These are phyloP conservation scores for Apocrypta bakeri DNA, from an alignment of 1,140 invertebrate genomes.

Conservation along the genomic window DNA sequence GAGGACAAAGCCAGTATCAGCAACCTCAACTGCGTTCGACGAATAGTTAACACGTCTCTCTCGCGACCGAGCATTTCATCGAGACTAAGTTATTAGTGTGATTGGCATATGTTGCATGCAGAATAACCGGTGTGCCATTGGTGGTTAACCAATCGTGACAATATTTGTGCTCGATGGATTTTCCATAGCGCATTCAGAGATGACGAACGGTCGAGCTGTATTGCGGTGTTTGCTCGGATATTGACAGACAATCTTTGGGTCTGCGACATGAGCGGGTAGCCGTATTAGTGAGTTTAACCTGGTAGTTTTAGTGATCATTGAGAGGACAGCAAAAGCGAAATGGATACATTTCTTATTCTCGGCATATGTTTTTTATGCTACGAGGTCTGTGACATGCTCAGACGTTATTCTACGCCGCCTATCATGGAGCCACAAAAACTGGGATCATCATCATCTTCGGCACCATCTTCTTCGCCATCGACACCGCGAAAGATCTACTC, in stretches of 20 bases:
- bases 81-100: neutral
- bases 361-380: slow-evolving; percentile 77
- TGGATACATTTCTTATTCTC: slow-evolving; percentile 77
- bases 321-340: slow-evolving; percentile 51
- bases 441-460: slow-evolving; percentile 51
- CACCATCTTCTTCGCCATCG: slow-evolving; percentile 36
- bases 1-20: neutral
- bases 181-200: neutral
- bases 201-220: neutral
- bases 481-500: slow-evolving; percentile 63
- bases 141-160: neutral
- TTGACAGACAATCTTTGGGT: neutral
- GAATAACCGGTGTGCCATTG: neutral
- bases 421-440: slow-evolving; percentile 57
- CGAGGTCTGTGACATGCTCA: slow-evolving; percentile 74
- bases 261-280: neutral
- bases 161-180: neutral
- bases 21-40: no score
- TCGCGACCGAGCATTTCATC: neutral
- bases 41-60: no score
- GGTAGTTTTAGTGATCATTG: neutral
- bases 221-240: neutral
- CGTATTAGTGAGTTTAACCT: neutral
- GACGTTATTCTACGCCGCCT: slow-evolving; percentile 64
- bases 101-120: neutral